Evolutionary conservation across 2,113 vertebrate genomes (phyloP), one percentile per base, ranked within the genome.

Genomic region (Danionella cerebrum): DNA sequence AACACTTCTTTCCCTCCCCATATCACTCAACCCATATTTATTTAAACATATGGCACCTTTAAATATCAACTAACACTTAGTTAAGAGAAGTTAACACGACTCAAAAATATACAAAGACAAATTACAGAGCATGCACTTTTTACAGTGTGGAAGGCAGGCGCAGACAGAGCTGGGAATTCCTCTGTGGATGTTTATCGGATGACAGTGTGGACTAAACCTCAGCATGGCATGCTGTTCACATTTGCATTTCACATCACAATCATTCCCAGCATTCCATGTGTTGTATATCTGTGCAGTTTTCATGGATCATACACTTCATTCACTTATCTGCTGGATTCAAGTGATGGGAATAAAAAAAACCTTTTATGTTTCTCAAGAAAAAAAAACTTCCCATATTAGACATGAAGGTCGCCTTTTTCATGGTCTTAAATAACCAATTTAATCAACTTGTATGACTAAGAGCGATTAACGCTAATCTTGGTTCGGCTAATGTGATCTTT

Each of bases 371-470:
- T 74, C 79, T 77, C 75, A 58, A 1, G 21, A 18, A 57, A 64
- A 63, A 71, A 76, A 72, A 12, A 78, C 67, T 65, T 3, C 13
- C 35, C 35, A 77, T 78, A 79, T 82, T 83, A 82, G 82, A 71
- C 69, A 73, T 38, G 71, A 65, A 73, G 68, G 71, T 64, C 76
- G 42, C 51, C 51, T 68, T 85, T 85, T 85, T 86, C 78, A 80
- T 42, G 71, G 72, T 74, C 80, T 82, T 84, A 80, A 73, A 71
- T 67, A 80, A 29, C 67, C 79, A 76, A 67, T 75, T 84, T 76
- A 84, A 83, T 79, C 57, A 65, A 69, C n/a, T 59, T 53, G 25
- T 76, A 73, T 39, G 7, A 4, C 39, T 31, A 54, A 74, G 73
- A 58, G 69, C 77, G 74, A 79, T 78, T 87, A 62, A 53, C 69